A percentile compares a stretch with the other conserved stretches of the same genome.
phyloP scores from a whole-genome alignment of 64 coral and sea anemone species.

The Hydrozoanthus tunicans region DNA sequence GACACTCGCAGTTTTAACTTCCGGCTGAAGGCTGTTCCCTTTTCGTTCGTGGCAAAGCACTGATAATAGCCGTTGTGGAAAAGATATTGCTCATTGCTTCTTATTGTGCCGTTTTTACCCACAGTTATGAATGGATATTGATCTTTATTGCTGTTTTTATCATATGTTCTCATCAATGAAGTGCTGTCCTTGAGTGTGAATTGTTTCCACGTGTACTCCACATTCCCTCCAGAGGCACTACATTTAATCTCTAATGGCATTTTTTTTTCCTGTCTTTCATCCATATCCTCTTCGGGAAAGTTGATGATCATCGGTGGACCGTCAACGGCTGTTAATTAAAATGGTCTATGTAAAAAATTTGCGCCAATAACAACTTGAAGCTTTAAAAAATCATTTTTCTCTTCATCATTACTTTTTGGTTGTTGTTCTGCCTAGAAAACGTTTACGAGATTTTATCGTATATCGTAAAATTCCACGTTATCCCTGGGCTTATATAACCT shows the following conservation, averaged over 20 bases:
- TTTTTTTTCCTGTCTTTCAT: neutral
- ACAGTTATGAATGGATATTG: neutral
- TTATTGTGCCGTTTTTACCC: neutral
- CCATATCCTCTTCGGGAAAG: neutral
- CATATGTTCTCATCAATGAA: neutral
- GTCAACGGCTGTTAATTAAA: neutral
- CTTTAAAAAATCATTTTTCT: neutral
- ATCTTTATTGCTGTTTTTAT: neutral
- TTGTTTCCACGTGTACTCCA: constrained; percentile 30
- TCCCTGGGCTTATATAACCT: too few relatives aligned
- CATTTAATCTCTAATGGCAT: neutral
- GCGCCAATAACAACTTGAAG: neutral
- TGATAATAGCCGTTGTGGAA: constrained; percentile 3
- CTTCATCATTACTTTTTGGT: too few relatives aligned
- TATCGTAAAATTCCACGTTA: too few relatives aligned
- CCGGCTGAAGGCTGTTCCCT: constrained; percentile 22
- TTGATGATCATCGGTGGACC: neutral
- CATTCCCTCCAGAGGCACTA: neutral
- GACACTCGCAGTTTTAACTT: constrained; percentile 18
- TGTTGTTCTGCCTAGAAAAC: too few relatives aligned
- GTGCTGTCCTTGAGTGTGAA: constrained; percentile 4
- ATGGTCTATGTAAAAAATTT: neutral
- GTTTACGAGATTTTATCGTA: too few relatives aligned
- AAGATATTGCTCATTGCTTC: too few relatives aligned
- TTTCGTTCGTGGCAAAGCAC: constrained; percentile 11